Evolutionary conservation across 2,797 vertebrate genomes (phyloP).

Genomic region (Cossypha heuglini): DNA sequence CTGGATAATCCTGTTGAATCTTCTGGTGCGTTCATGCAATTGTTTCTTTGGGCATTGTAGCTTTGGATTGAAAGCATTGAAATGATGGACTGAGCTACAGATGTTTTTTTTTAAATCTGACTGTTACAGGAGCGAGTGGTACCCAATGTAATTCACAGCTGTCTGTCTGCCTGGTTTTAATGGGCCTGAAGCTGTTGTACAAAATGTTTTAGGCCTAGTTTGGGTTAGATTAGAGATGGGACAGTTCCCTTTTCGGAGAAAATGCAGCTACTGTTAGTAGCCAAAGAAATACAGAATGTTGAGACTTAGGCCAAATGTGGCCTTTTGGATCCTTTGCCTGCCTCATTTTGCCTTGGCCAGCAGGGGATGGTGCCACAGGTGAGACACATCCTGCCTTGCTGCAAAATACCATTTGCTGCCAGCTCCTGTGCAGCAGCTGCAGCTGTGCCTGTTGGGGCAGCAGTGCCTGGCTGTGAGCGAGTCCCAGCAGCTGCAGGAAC

Average conservation of each 20-base stretch:
- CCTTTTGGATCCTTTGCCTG: background rate
- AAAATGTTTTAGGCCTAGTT: background rate
- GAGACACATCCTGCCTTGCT: background rate
- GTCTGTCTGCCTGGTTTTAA: background rate
- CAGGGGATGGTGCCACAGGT: background rate
- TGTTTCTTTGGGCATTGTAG: background rate
- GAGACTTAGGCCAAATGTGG: background rate
- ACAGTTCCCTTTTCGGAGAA: background rate
- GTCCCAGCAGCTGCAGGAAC: conserved; percentile 16
- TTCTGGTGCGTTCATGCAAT: background rate
- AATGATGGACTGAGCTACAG: background rate
- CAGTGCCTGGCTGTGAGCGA: background rate
- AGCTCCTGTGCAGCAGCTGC: conserved; percentile 46
- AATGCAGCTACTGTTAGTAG: background rate
- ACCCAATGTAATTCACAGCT: background rate
- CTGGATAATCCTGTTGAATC: background rate
- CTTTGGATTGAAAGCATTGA: background rate
- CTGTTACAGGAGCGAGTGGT: background rate
- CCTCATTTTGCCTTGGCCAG: background rate
- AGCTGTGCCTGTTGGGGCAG: background rate
- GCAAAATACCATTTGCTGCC: background rate
- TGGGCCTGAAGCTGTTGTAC: background rate
- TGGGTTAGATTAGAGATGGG: background rate
- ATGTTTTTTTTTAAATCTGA: background rate
- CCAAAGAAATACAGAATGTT: background rate